phyloP scores from a whole-genome alignment of 1,140 invertebrate genomes.

The Mycetomoellerius zeteki region DNA sequence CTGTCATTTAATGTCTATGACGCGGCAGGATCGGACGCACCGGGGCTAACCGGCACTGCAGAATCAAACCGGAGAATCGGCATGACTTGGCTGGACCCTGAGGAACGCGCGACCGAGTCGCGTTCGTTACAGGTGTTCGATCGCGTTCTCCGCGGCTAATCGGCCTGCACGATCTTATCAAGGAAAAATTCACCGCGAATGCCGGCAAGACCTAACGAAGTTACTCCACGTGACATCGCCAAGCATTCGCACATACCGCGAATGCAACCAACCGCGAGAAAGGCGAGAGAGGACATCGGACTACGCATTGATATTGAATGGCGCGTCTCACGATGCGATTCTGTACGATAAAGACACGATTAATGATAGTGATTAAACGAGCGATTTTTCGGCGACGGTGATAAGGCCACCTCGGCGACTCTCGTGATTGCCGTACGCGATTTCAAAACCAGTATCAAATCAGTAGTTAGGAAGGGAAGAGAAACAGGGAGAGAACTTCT shows the following conservation, averaged over 20 bases:
- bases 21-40: conserved; percentile 44
- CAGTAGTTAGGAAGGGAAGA: conserved; percentile 38
- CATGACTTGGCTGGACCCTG: conserved; percentile 40
- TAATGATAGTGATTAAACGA: conserved; percentile 70
- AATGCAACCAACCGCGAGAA: conserved; percentile 65
- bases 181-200: conserved; percentile 68
- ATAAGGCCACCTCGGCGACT: conserved; percentile 38
- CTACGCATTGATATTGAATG: conserved; percentile 48
- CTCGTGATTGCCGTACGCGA: conserved; percentile 57
- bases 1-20: conserved; percentile 49
- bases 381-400: conserved; percentile 68
- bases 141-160: conserved; percentile 69
- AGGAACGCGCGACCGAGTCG: conserved; percentile 65
- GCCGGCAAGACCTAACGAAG: conserved; percentile 55
- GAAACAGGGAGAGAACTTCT: conserved; percentile 11
- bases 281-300: conserved; percentile 63
- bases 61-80: conserved; percentile 44
- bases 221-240: conserved; percentile 70
- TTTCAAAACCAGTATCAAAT: conserved; percentile 65
- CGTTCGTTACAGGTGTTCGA: conserved; percentile 75
- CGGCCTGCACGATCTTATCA: conserved; percentile 72
- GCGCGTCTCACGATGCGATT: conserved; percentile 31
- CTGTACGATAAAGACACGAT: conserved; percentile 60
- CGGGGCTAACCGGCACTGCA: conserved; percentile 17
- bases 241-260: conserved; percentile 63